phyloP scores from a whole-genome alignment of 2,113 vertebrate genomes.

The Pionites leucogaster region DNA sequence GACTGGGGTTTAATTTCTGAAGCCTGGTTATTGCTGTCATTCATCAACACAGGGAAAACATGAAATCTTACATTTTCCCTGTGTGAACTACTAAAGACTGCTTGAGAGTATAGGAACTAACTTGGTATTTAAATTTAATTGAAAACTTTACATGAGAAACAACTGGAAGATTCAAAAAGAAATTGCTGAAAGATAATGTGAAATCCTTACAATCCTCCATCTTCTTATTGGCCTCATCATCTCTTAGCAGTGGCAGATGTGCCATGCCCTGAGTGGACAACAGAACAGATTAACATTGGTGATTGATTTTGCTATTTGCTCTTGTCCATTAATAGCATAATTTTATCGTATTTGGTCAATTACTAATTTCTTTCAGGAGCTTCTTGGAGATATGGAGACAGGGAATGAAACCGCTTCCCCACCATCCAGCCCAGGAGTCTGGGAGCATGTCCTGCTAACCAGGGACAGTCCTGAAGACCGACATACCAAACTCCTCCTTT shows the following conservation, averaged over 20 bases:
- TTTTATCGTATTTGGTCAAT: not conserved
- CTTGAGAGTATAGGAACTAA: not conserved
- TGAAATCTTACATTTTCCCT: not conserved
- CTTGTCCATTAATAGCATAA: not conserved
- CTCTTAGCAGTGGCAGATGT: fast-evolving
- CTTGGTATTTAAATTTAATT: not conserved
- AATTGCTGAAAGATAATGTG: not conserved
- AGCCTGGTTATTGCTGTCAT: not conserved
- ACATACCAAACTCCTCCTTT: not conserved
- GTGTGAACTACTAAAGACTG: not conserved
- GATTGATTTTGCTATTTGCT: not conserved
- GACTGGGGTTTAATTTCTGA: not conserved
- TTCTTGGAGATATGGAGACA: not conserved
- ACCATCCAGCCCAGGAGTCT: not conserved
- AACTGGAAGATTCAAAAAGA: not conserved
- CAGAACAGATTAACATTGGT: not conserved
- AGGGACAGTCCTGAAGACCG: not conserved
- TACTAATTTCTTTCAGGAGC: constrained; percentile 22
- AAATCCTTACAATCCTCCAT: not conserved
- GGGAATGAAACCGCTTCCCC: not conserved
- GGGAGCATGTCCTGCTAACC: not conserved
- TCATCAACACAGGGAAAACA: not conserved
- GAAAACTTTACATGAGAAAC: not conserved
- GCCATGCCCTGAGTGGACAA: not conserved
- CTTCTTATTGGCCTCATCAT: not conserved